Percentiles rank a stretch among this genome's conserved stretches.
These are phyloP conservation scores for Meandrina meandrites DNA, from an alignment of 92 coral and sea anemone species.

Conservation along the genomic window DNA sequence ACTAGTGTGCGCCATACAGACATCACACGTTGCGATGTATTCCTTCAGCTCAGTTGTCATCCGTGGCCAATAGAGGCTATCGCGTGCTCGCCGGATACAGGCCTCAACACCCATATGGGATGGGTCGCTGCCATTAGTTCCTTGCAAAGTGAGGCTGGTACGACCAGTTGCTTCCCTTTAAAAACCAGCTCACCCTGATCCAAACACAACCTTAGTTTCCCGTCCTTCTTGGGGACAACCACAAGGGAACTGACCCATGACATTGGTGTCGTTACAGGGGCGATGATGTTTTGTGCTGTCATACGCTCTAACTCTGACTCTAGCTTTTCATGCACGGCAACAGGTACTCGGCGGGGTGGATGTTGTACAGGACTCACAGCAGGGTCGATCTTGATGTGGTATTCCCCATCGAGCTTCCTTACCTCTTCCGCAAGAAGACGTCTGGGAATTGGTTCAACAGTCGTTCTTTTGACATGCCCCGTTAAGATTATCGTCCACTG, in stretches of 20 bases:
- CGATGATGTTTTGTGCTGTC: conserved; percentile 17
- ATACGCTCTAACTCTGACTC: not conserved
- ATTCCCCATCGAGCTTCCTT: conserved; percentile 15
- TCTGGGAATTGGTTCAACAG: conserved; percentile 39
- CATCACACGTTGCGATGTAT: too few relatives aligned
- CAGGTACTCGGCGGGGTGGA: conserved; percentile 35
- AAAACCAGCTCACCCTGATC: too few relatives aligned
- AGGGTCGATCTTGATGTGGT: conserved; percentile 48
- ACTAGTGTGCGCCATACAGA: too few relatives aligned
- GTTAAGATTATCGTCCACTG: conserved; percentile 13
- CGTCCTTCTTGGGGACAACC: conserved; percentile 20
- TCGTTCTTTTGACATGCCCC: conserved; percentile 45
- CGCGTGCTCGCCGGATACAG: too few relatives aligned
- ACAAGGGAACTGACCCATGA: conserved; percentile 37
- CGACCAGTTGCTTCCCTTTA: too few relatives aligned
- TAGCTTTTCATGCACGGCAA: conserved; percentile 11
- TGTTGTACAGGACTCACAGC: conserved; percentile 45
- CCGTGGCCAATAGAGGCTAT: too few relatives aligned
- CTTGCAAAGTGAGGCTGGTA: too few relatives aligned
- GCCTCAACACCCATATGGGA: too few relatives aligned
- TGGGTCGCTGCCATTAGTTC: too few relatives aligned
- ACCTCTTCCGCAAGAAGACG: conserved; percentile 29
- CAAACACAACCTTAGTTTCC: conserved; percentile 13
- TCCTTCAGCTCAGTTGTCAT: too few relatives aligned
- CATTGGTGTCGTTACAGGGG: conserved; percentile 29